These are phyloP conservation scores for Glareola pratincola DNA, from an alignment of 2,113 vertebrate genomes.

Conservation along the genomic window DNA sequence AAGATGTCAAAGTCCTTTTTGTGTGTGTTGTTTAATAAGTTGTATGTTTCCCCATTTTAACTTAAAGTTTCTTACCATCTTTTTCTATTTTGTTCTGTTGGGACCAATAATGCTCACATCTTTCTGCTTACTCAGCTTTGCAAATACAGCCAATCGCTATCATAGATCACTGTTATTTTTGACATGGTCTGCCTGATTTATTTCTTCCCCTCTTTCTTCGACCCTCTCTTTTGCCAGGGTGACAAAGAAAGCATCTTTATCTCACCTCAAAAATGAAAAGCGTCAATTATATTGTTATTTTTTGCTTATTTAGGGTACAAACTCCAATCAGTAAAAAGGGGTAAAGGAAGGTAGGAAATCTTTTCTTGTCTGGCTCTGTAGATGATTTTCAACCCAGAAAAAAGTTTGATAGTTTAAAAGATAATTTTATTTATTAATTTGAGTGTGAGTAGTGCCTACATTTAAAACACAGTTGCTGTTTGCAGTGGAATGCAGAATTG, in stretches of 20 bases:
- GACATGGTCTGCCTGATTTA: not conserved
- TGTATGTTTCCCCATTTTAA: not conserved
- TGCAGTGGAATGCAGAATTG: not conserved
- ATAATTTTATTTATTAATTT: not conserved
- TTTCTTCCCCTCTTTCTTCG: not conserved
- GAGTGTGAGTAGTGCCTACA: not conserved
- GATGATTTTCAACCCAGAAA: not conserved
- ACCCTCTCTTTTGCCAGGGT: not conserved
- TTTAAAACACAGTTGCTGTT: not conserved
- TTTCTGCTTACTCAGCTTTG: slow-evolving; percentile 39
- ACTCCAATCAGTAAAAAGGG: not conserved
- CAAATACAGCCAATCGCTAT: not conserved
- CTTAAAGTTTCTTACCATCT: not conserved
- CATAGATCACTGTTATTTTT: not conserved
- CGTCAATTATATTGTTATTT: not conserved
- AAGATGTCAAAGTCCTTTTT: not conserved
- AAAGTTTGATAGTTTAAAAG: not conserved
- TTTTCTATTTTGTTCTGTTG: not conserved
- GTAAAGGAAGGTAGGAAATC: not conserved
- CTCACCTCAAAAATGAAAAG: not conserved
- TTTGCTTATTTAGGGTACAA: not conserved
- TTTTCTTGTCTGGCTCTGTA: not conserved
- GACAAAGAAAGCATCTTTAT: not conserved
- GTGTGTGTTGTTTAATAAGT: not conserved
- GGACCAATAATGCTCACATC: not conserved